Base-by-base conservation (phyloP, 2,113 vertebrate genomes). In the Xenus cinereus region DNA sequence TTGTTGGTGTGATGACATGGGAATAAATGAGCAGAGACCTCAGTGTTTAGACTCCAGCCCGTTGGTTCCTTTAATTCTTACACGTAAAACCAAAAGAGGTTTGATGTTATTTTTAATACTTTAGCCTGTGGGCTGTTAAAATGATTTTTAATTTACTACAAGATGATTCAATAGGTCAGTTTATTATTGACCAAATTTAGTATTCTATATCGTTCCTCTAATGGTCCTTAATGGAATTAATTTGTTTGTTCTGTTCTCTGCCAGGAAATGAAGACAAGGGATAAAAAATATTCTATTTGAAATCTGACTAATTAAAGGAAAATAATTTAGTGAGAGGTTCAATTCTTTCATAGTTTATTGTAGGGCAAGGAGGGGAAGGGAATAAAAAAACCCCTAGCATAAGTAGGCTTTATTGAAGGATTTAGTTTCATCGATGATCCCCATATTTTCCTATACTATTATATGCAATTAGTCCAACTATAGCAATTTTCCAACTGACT, bases 151-250 rank as follows among this genome's bases (percentile, higher is more conserved):
- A 92, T 87, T 96, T 90, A 66, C 66, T 87, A 69, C 35, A 82
- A 81, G 48, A 57, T 90, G 46, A 95, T 83, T 95, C 91, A 93
- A 83, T 93, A 90, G 68, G 56, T 75, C 72, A 84, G 63, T 88
- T 66, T 90, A 73, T 84, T 93, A 91, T 86, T 89, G 81, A 86
- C 50, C 60, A 89, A 67, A 89, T 93, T 94, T 89, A 73, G 26
- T 46, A 62, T 93, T 96, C 77, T 86, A 75, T 90, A 72, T 78
- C 66, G 18, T 88, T 68, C 16, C 28, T 92, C 80, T 93, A 94
- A 90, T 90, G 30, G n/a, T 19, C 79, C n/a, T 79, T 94, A 92
- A 95, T 95, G 22, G 41, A 96, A 89, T 97, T 94, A 96, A 94
- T 90, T 84, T 87, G 66, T 92, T 90, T 94, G 78, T 89, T 89